Evolutionary conservation across 2,113 vertebrate species (phyloP).

Genomic region (Chaetorhynchus papuensis): DNA sequence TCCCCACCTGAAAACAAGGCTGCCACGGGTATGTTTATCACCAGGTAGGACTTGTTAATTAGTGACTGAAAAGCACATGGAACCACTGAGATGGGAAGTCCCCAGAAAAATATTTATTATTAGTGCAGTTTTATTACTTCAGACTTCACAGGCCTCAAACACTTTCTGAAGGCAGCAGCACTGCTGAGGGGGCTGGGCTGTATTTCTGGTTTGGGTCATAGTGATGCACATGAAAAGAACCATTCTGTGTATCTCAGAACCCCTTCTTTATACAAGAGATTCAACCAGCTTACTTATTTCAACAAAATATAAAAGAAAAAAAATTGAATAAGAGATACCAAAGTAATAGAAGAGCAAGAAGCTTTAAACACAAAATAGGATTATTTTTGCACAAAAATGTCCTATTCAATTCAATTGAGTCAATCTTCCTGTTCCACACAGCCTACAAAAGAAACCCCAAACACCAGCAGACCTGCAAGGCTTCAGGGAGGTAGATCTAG

Average conservation of each 20-base stretch:
- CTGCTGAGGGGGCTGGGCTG: not conserved
- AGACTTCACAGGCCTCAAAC: not conserved
- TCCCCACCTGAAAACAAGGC: not conserved
- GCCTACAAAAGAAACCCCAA: not conserved
- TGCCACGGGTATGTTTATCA: not conserved
- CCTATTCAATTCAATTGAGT: not conserved
- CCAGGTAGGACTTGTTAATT: not conserved
- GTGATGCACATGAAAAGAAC: not conserved
- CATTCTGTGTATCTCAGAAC: not conserved
- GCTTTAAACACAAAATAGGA: slow-evolving; percentile 34
- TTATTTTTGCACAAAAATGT: not conserved
- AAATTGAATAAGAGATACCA: not conserved
- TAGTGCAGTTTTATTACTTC: not conserved
- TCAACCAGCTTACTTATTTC: not conserved
- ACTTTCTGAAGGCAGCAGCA: not conserved
- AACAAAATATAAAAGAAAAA: not conserved
- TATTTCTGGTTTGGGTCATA: not conserved
- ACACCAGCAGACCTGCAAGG: not conserved
- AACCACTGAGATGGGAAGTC: not conserved
- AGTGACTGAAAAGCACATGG: not conserved
- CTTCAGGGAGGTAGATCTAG: not conserved
- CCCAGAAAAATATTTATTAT: not conserved
- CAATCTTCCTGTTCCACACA: not conserved
- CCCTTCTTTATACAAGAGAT: not conserved
- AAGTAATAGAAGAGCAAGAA: not conserved